These are phyloP conservation scores for Phymanthus crucifer DNA, from an alignment of 92 coral and sea anemone genomes.

Conservation along the genomic window DNA sequence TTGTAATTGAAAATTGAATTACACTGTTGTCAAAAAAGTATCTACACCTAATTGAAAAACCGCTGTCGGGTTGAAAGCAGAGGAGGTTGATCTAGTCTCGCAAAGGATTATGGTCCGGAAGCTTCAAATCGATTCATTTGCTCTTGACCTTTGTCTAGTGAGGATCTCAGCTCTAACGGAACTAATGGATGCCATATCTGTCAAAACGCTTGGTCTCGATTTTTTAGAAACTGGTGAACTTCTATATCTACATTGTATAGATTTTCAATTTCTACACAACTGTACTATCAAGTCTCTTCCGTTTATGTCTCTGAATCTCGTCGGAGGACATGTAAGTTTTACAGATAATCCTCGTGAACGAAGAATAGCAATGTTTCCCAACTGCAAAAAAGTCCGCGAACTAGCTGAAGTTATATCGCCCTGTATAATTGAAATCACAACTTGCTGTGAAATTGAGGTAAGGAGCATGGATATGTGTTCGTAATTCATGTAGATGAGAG, in stretches of 20 bases:
- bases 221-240: conserved; percentile 5
- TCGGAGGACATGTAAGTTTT: conserved; percentile 18
- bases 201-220: not conserved
- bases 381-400: not conserved
- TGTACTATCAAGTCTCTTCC: conserved; percentile 1
- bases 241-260: not conserved
- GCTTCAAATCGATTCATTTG: not conserved
- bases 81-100: not conserved
- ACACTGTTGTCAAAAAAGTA: too few relatives aligned
- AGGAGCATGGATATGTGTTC: not conserved
- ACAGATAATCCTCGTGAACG: not conserved
- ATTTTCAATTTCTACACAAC: conserved; percentile 7
- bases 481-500: not conserved
- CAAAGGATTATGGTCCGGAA: conserved; percentile 2
- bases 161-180: not conserved
- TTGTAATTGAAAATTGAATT: too few relatives aligned
- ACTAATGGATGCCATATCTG: not conserved
- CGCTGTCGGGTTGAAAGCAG: too few relatives aligned
- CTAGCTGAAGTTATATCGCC: not conserved
- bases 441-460: conserved; percentile 1
- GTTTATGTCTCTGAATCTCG: conserved; percentile 12
- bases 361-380: not conserved
- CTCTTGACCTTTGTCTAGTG: not conserved
- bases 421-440: not conserved
- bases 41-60: too few relatives aligned